Percentiles rank a stretch among this genome's conserved stretches.
Evolutionary conservation across 2,888 invertebrate genomes (phyloP).

Genomic region (Sarcophaga subvicina): DNA sequence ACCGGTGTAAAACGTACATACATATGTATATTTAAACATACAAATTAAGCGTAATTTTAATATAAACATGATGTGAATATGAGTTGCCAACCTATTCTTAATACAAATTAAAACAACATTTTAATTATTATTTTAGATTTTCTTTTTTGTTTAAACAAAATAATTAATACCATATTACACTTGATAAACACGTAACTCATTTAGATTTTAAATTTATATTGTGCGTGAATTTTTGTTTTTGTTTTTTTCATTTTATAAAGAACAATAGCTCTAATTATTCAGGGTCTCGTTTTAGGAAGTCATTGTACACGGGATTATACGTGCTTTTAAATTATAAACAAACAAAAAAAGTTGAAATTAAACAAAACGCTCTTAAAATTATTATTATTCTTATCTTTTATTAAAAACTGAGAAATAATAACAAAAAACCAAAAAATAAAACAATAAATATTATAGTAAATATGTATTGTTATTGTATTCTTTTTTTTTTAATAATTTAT

Average conservation of each 20-base stretch:
- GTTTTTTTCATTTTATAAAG: slow-evolving; percentile 20
- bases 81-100: not conserved
- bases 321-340: slow-evolving; percentile 49
- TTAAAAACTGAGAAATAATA: slow-evolving; percentile 12
- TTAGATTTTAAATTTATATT: slow-evolving; percentile 4
- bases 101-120: not conserved
- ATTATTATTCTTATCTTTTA: slow-evolving; percentile 34
- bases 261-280: slow-evolving; percentile 52
- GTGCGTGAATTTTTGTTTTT: too few relatives aligned
- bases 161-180: not conserved
- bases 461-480: not conserved
- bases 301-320: slow-evolving; percentile 40
- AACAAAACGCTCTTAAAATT: too few relatives aligned
- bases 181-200: slow-evolving; percentile 21
- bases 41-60: slow-evolving; percentile 27
- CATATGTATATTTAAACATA: not conserved
- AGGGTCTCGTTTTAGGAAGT: slow-evolving; percentile 60
- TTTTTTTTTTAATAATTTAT: slow-evolving; percentile 1
- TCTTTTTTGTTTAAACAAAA: not conserved
- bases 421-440: slow-evolving; percentile 18
- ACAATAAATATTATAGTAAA: not conserved
- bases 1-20: not conserved
- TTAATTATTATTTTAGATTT: not conserved
- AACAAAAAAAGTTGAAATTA: slow-evolving; percentile 15
- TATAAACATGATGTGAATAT: not conserved